Evolutionary conservation across 2,113 vertebrate species (phyloP).

Genomic region (Notarius quadriscutis): DNA sequence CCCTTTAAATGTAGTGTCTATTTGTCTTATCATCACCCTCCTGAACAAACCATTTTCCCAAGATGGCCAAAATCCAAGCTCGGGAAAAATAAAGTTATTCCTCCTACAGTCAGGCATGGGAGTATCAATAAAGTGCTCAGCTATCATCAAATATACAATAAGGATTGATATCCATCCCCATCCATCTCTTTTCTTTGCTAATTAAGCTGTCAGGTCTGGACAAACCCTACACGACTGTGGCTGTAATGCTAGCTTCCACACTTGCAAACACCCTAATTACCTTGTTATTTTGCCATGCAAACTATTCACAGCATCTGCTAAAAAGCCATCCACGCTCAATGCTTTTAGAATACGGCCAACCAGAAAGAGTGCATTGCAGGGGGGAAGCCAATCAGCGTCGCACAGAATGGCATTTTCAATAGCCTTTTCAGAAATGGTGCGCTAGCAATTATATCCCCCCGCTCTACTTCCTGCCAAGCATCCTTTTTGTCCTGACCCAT

Average conservation of each 20-base stretch:
- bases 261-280: slow-evolving; percentile 73
- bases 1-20: neutral
- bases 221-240: slow-evolving; percentile 56
- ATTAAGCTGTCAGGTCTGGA: slow-evolving; percentile 67
- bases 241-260: slow-evolving; percentile 57
- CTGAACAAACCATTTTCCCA: neutral
- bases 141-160: slow-evolving; percentile 57
- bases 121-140: slow-evolving; percentile 18
- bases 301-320: slow-evolving; percentile 70
- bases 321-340: slow-evolving; percentile 74
- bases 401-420: slow-evolving; percentile 74
- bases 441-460: slow-evolving; percentile 72
- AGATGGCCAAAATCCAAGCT: neutral
- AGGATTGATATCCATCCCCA: slow-evolving; percentile 54
- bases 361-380: slow-evolving; percentile 31
- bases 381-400: slow-evolving; percentile 67
- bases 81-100: neutral
- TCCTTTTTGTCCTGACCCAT: slow-evolving; percentile 51
- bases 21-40: neutral
- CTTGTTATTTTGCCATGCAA: slow-evolving; percentile 76
- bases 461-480: slow-evolving; percentile 67
- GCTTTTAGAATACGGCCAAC: slow-evolving; percentile 56
- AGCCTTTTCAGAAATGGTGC: slow-evolving; percentile 71
- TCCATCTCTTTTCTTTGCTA: slow-evolving; percentile 58
- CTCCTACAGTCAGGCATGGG: neutral